phyloP scores from a whole-genome alignment of 2,113 vertebrate species.

The Phylloscopus trochiloides region DNA sequence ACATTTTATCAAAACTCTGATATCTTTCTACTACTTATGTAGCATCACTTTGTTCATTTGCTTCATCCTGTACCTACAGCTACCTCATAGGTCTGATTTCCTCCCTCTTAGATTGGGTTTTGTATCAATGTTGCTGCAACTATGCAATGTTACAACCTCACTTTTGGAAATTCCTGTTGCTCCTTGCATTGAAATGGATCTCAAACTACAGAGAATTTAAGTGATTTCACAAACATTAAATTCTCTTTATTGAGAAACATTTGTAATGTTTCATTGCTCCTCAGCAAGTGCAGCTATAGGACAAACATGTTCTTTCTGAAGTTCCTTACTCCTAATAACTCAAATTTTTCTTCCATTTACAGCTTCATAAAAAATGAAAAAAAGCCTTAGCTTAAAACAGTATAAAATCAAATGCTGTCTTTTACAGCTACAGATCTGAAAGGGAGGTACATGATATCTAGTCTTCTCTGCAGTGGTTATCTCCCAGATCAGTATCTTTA shows the following conservation, averaged over 20 bases:
- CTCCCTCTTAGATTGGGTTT: neutral
- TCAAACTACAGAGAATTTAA: neutral
- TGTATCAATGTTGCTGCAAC: neutral
- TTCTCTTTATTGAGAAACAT: neutral
- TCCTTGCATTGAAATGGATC: neutral
- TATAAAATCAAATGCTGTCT: neutral
- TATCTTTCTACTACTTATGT: neutral
- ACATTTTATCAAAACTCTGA: neutral
- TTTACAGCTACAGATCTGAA: neutral
- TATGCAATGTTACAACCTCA: neutral
- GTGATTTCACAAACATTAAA: neutral
- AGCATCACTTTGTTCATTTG: neutral
- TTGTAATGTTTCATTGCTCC: neutral
- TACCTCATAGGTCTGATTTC: neutral
- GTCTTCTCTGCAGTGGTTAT: neutral
- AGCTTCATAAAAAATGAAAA: neutral
- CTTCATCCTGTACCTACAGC: fast-evolving
- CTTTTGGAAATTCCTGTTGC: neutral
- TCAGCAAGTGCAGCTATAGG: neutral
- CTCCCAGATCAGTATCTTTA: neutral
- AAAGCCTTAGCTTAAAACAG: neutral
- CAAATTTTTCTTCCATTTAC: neutral
- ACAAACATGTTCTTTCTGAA: neutral
- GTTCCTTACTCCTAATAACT: neutral
- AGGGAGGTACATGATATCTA: neutral